Conservation (phyloP, 2,888 invertebrate genomes). For the Drosophila macrothrix region DNA sequence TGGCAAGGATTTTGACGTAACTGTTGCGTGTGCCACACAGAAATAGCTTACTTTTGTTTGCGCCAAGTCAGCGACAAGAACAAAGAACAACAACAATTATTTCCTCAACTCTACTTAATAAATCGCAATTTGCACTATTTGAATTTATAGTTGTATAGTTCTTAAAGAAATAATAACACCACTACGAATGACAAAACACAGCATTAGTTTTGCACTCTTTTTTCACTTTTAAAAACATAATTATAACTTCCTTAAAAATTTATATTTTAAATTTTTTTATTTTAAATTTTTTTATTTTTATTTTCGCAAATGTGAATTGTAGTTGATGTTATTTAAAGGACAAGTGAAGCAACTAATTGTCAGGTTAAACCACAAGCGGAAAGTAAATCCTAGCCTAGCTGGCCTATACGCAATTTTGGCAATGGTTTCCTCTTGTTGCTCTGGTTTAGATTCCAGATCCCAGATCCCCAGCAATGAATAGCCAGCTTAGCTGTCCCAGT, state of each 20-base stretch:
- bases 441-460: constrained; percentile 73
- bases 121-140: not conserved
- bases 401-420: constrained; percentile 53
- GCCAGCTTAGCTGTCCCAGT: constrained; percentile 67
- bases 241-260: not conserved
- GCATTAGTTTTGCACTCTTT: not conserved
- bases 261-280: too few species aligned
- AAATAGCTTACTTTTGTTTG: constrained; percentile 42
- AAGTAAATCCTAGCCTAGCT: constrained; percentile 16
- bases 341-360: constrained; percentile 77
- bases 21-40: constrained; percentile 44
- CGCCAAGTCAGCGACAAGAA: constrained; percentile 42
- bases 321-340: constrained; percentile 24
- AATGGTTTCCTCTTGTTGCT: constrained; percentile 66
- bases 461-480: constrained; percentile 76
- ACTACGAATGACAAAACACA: not conserved
- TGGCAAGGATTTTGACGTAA: constrained; percentile 62
- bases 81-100: constrained; percentile 29
- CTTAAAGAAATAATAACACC: not conserved
- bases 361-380: constrained; percentile 47
- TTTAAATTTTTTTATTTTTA: too few species aligned
- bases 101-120: constrained; percentile 15
- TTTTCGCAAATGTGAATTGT: not conserved
- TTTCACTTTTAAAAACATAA: not conserved
- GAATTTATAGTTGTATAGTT: not conserved